Conservation (phyloP, 2,797 vertebrate genomes). For the Holocentrus rufus region DNA sequence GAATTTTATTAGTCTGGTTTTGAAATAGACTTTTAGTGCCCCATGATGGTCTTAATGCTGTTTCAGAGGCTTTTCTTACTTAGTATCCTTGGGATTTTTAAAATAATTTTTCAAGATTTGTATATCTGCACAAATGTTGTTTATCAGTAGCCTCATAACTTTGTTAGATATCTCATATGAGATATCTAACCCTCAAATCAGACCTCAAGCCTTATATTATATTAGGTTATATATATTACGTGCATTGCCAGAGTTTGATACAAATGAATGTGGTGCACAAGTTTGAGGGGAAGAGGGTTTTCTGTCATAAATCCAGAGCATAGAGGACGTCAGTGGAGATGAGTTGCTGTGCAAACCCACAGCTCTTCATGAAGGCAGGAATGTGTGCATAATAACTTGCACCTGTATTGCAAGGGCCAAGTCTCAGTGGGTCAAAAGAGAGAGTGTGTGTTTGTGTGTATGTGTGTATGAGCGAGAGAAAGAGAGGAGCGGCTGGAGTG, state of each 20-base stretch:
- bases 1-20: constrained; percentile 4
- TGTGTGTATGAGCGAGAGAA: neutral
- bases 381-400: constrained; percentile 53
- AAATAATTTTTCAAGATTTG: too few relatives aligned
- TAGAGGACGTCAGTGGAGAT: constrained; percentile 21
- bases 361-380: constrained; percentile 40
- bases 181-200: too few relatives aligned
- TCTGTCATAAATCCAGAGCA: constrained; percentile 1
- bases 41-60: too few relatives aligned
- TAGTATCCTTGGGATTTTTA: too few relatives aligned
- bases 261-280: neutral
- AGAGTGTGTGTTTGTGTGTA: neutral
- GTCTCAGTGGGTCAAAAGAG: neutral
- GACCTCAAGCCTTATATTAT: too few relatives aligned
- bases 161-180: too few relatives aligned
- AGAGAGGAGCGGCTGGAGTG: constrained; percentile 1
- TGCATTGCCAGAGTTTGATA: neutral
- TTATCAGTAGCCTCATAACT: too few relatives aligned
- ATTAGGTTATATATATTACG: too few relatives aligned
- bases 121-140: too few relatives aligned
- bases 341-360: constrained; percentile 29
- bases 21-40: too few relatives aligned
- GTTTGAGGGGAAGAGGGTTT: neutral
- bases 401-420: constrained; percentile 33
- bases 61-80: too few relatives aligned